Evolutionary conservation across 2,888 invertebrate genomes (phyloP), one percentile per base, ranked within the genome.

Genomic region (Ennomos fuscantarius): DNA sequence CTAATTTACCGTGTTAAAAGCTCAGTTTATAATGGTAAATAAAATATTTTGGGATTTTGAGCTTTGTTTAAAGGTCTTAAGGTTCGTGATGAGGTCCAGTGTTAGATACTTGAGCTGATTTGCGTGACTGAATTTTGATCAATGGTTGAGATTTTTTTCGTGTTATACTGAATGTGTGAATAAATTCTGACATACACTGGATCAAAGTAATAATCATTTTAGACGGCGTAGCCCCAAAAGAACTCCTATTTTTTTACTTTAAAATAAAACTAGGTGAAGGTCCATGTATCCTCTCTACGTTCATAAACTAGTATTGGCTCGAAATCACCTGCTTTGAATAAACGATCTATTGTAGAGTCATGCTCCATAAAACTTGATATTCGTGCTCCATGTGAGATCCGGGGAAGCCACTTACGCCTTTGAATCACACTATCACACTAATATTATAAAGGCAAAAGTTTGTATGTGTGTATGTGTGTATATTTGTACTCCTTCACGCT

Each of bases 261-360:
- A 0, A 24, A 24, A 24, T 24, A 6, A 6, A 24, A 24, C 24
- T 24, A 24, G 24, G 6, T 0, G 24, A 6, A 2, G 1, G 3
- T 3, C 24, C 24, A 24, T 3, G 6, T 6, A 24, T 0, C 6
- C 24, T 24, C 1, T 24, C 24, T 34, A 43, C 12, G 31, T 31
- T 75, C 81, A 76, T 83, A 81, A 83, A 84, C 72, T 66, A 65
- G 70, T 72, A 69, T 79, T 72, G 71, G 60, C 59, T 60, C 68
- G 64, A 65, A 73, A 86, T 84, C 81, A 82, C 83, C 83, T 81
- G 86, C 81, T 87, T 85, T 87, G 83, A 84, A 87, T 86, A 86
- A 84, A 78, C 82, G 78, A 85, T 86, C 81, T 78, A 79, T 82
- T 72, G 70, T 63, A 69, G 57, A 69, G 70, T 72, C 73, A 73